Conservation (phyloP, 2,888 invertebrate genomes). For the Podotricha telesiphe region DNA sequence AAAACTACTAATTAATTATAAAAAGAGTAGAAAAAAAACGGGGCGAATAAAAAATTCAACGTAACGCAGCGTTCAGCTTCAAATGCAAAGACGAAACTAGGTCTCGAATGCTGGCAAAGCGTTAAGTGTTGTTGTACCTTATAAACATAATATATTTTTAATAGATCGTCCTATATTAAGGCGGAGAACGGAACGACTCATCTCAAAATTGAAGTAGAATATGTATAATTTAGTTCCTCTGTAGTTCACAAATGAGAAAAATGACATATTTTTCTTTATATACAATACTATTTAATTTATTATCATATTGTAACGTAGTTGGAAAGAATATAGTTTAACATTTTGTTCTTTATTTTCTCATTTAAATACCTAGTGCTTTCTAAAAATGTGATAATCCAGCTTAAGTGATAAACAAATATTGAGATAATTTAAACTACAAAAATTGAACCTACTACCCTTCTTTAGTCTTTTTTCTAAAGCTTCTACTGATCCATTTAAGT, state of each 20-base stretch:
- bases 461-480: neutral
- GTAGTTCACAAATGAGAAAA: too few relatives aligned
- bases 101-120: slow-evolving; percentile 38
- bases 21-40: slow-evolving; percentile 38
- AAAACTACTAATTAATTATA: slow-evolving; percentile 39
- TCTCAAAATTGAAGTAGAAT: neutral
- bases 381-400: too few relatives aligned
- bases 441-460: neutral
- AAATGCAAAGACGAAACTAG: slow-evolving; percentile 48
- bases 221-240: too few relatives aligned
- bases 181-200: neutral
- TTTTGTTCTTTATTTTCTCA: too few relatives aligned
- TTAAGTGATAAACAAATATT: too few relatives aligned
- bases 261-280: too few relatives aligned
- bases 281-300: too few relatives aligned
- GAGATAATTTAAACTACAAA: neutral
- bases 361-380: too few relatives aligned
- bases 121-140: slow-evolving; percentile 11
- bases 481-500: neutral
- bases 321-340: too few relatives aligned
- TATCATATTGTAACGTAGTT: too few relatives aligned
- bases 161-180: neutral
- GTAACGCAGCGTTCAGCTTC: slow-evolving; percentile 41
- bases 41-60: slow-evolving; percentile 49
- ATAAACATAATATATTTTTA: slow-evolving; percentile 6